phyloP scores from a whole-genome alignment of 1,140 invertebrate species.

The Harpegnathos saltator region DNA sequence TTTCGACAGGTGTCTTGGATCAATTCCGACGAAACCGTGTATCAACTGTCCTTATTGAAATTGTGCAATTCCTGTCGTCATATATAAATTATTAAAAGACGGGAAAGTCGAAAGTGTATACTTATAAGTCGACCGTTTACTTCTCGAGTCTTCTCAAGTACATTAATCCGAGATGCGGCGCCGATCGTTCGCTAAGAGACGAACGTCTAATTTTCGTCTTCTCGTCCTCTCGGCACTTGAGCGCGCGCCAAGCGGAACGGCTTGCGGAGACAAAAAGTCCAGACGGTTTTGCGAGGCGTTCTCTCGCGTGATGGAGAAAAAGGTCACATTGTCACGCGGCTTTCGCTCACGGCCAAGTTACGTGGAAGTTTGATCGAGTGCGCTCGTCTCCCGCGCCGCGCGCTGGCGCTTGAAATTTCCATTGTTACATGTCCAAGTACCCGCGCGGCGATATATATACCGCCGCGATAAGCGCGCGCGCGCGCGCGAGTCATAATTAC shows the following conservation, averaged over 20 bases:
- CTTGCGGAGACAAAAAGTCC: constrained; percentile 26
- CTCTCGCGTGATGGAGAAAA: background rate
- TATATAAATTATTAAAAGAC: no score
- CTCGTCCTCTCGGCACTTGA: constrained; percentile 33
- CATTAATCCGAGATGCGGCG: no score
- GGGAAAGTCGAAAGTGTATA: no score
- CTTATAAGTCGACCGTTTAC: no score
- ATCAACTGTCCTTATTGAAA: no score
- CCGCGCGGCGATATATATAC: constrained; percentile 42
- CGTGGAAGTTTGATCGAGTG: constrained; percentile 50
- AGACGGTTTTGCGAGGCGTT: constrained; percentile 34
- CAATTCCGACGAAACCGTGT: no score
- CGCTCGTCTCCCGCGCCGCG: constrained; percentile 8
- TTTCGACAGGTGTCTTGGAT: no score
- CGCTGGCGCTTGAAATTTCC: constrained; percentile 45
- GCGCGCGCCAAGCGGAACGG: constrained; percentile 38
- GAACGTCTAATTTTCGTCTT: constrained; percentile 54
- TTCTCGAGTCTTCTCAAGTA: no score
- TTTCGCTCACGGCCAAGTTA: constrained; percentile 19
- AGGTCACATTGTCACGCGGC: constrained; percentile 2
- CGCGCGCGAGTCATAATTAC: constrained; percentile 50
- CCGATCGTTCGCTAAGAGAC: background rate
- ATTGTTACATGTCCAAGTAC: constrained; percentile 55
- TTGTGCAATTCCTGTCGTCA: no score
- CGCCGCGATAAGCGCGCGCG: constrained; percentile 44